A percentile compares a stretch with the other conserved stretches of the same genome.
phyloP scores from a whole-genome alignment of 2,113 vertebrate species.

The Proterorhinus semilunaris region DNA sequence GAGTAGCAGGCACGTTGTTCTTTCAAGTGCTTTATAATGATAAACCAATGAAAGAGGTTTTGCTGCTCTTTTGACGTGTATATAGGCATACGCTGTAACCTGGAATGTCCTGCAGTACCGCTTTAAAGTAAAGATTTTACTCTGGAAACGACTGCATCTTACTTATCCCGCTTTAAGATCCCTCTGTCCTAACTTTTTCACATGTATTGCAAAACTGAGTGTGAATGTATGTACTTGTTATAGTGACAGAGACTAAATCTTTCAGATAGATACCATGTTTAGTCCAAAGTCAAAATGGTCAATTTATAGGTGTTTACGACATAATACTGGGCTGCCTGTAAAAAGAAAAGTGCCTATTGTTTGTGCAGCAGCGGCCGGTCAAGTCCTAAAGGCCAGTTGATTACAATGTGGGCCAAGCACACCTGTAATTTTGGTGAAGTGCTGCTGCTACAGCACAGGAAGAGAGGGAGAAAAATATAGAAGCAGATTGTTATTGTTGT shows the following conservation, averaged over 20 bases:
- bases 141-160: no score
- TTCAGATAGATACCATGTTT: slow-evolving; percentile 20
- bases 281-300: slow-evolving; percentile 26
- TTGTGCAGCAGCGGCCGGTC: slow-evolving; percentile 45
- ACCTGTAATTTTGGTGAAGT: slow-evolving; percentile 62
- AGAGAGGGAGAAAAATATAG: slow-evolving; percentile 26
- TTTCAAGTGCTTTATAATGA: no score
- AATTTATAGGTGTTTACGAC: slow-evolving; percentile 45
- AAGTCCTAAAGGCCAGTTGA: slow-evolving; percentile 47
- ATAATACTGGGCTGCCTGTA: slow-evolving; percentile 25
- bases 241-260: neutral
- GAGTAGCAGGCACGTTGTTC: no score
- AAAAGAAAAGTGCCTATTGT: slow-evolving; percentile 60
- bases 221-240: neutral
- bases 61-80: no score
- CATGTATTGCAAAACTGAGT: neutral
- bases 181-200: no score
- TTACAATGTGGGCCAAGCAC: slow-evolving; percentile 34
- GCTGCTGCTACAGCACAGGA: slow-evolving; percentile 30
- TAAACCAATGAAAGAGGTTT: no score
- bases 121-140: no score
- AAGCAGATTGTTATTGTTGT: slow-evolving; percentile 15
- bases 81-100: no score
- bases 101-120: no score
- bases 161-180: no score